A percentile compares a stretch with the other conserved stretches of the same genome.
These are phyloP conservation scores for Cyaniris semiargus DNA, from an alignment of 2,888 invertebrate species.

Conservation along the genomic window DNA sequence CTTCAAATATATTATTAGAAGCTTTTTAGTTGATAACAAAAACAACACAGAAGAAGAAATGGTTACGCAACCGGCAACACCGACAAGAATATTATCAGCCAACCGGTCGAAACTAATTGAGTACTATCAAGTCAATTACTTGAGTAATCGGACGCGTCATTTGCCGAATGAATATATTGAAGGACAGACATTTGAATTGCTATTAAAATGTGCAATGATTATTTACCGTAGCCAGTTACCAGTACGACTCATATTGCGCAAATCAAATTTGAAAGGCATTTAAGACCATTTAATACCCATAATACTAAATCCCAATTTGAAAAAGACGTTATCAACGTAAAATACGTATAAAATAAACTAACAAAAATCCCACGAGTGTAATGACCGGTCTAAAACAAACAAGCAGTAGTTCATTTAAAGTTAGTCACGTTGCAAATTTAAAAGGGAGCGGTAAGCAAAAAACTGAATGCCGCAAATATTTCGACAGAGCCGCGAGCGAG, in stretches of 20 bases:
- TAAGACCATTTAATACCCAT: background rate
- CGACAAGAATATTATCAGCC: constrained; percentile 11
- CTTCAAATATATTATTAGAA: too few relatives aligned
- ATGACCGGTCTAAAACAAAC: constrained; percentile 18
- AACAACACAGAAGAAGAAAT: background rate
- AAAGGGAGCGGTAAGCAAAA: constrained; percentile 48
- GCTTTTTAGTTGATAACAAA: background rate
- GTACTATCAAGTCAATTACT: constrained; percentile 17
- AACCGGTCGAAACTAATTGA: constrained; percentile 15
- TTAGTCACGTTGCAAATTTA: constrained; percentile 53
- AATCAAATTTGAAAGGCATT: background rate
- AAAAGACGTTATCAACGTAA: background rate
- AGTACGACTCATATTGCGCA: background rate
- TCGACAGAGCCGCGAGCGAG: constrained; percentile 65
- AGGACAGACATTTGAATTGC: constrained; percentile 46
- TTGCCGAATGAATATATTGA: constrained; percentile 21
- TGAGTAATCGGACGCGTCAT: constrained; percentile 24
- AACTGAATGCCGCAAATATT: constrained; percentile 67
- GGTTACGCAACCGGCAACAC: constrained; percentile 1
- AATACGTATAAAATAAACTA: background rate
- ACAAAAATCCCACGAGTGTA: background rate
- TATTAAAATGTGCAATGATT: constrained; percentile 52
- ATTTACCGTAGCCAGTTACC: background rate
- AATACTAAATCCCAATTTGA: background rate
- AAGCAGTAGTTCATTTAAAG: constrained; percentile 16